These are phyloP conservation scores for Pelagia noctiluca DNA, from an alignment of 30 jellyfish, hydroid and myxozoan genomes.

Conservation along the genomic window DNA sequence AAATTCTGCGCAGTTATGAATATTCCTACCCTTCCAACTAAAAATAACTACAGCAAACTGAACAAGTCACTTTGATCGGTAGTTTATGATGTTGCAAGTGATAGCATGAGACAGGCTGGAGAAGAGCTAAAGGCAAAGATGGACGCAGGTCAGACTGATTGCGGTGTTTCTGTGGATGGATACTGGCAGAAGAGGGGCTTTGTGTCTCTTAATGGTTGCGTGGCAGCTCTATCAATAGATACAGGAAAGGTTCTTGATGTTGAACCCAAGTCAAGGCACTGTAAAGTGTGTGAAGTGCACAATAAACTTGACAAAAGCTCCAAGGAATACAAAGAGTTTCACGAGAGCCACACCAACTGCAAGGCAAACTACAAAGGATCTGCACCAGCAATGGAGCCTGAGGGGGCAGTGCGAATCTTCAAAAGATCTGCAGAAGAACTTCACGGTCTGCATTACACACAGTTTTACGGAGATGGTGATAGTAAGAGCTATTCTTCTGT, in stretches of 20 bases:
- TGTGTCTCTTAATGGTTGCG: constrained; percentile 18
- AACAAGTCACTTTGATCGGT: too few relatives aligned
- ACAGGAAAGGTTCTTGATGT: too few relatives aligned
- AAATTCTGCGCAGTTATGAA: constrained; percentile 20
- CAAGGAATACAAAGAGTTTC: too few relatives aligned
- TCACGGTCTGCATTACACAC: constrained; percentile 31
- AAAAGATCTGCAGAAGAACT: constrained; percentile 9
- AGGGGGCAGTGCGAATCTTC: constrained; percentile 17
- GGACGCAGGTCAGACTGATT: too few relatives aligned
- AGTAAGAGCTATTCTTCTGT: constrained; percentile 25
- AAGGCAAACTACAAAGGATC: too few relatives aligned
- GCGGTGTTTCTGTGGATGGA: constrained; percentile 18
- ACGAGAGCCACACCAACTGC: too few relatives aligned
- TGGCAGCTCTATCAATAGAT: too few relatives aligned
- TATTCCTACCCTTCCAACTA: constrained; percentile 29
- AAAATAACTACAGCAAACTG: constrained; percentile 23
- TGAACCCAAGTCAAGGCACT: too few relatives aligned
- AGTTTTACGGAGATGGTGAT: constrained; percentile 62
- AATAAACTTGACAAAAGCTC: too few relatives aligned
- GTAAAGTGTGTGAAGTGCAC: too few relatives aligned
- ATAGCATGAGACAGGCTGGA: too few relatives aligned
- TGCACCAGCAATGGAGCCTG: constrained; percentile 23
- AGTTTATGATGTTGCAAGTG: constrained; percentile 39
- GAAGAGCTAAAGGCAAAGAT: too few relatives aligned
- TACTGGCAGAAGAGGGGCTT: constrained; percentile 15